Base-by-base conservation (phyloP, 2,888 invertebrate species). In the Elegia similella region DNA sequence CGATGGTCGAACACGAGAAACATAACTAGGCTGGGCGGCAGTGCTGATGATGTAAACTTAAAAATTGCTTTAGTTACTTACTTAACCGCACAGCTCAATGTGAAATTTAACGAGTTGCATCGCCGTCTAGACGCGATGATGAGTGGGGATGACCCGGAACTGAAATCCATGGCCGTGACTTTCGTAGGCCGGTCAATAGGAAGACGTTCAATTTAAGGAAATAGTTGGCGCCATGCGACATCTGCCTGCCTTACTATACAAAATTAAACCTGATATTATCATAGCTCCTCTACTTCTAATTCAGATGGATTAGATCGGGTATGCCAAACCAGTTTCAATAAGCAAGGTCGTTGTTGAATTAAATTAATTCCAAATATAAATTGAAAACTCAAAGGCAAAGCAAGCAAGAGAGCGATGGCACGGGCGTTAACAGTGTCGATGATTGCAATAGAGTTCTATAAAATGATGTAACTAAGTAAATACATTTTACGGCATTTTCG, bases 1-100 rank as follows among this genome's bases (percentile, higher is more conserved):
- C 80, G 86, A 86, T 88, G 86, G 89, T 79, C 86, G 89, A 86
- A 85, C 87, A 85, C 89, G 89, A 88, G 90, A 89, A 88, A 88
- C 86, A 87, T 86, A 89, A 90, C 90, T 89, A 87, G 90, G 89
- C 90, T 88, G 87, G 84, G 82, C 84, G 79, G 84, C 82, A 76
- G 75, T 69, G 77, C 69, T 78, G 87, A 76, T 91, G 90, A 91
- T 85, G 90, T 91, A 91, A 91, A 90, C 86, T 84, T 84, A 87
- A 90, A 90, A 91, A 91, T 88, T 90, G 88, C 88, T 86, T 88
- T 88, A 88, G 76, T 88, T 86, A 88, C 86, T 87, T 88, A 88
- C 88, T 88, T 88, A 88, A 87, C 86, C 80, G 68, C 78, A 71
- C 72, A 78, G 74, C 80, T 80, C 78, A 80, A 86, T 86, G 86